Conservation (phyloP, 2,888 invertebrate species). For the Augochlorella aurata region DNA sequence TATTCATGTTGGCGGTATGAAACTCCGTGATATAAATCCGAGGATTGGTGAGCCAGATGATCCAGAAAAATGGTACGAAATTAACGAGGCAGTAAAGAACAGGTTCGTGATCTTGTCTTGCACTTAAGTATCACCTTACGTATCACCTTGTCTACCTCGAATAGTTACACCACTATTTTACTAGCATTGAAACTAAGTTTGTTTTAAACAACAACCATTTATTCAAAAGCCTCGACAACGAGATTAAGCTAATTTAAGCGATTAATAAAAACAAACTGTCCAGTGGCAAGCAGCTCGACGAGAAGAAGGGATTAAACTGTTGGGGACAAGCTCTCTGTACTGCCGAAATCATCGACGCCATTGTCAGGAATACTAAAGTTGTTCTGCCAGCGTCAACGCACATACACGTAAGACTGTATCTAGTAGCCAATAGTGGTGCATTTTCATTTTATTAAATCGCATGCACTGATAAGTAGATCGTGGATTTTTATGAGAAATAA, state of each 20-base stretch:
- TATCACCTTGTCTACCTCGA: neutral
- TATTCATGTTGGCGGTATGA: conserved; percentile 85
- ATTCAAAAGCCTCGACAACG: neutral
- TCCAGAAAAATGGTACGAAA: conserved; percentile 83
- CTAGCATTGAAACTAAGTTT: neutral
- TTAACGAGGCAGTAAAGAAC: conserved; percentile 71
- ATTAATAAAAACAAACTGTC: neutral
- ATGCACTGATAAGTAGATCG: too few relatives aligned
- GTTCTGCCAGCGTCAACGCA: conserved; percentile 81
- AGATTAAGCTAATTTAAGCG: neutral
- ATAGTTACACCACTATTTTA: neutral
- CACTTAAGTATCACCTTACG: neutral
- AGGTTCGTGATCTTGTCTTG: conserved; percentile 57
- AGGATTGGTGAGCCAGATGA: conserved; percentile 83
- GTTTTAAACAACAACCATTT: too few relatives aligned
- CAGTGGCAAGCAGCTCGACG: conserved; percentile 67
- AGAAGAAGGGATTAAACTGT: conserved; percentile 76
- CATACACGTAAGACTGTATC: conserved; percentile 78
- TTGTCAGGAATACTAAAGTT: conserved; percentile 81
- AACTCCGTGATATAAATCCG: conserved; percentile 84
- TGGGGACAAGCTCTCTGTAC: conserved; percentile 82
- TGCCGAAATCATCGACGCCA: conserved; percentile 79
- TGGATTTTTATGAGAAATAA: too few relatives aligned
- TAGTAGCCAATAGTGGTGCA: neutral
- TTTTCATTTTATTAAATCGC: too few relatives aligned